Conservation (phyloP, 2,113 vertebrate genomes). For the Piprites chloris region DNA sequence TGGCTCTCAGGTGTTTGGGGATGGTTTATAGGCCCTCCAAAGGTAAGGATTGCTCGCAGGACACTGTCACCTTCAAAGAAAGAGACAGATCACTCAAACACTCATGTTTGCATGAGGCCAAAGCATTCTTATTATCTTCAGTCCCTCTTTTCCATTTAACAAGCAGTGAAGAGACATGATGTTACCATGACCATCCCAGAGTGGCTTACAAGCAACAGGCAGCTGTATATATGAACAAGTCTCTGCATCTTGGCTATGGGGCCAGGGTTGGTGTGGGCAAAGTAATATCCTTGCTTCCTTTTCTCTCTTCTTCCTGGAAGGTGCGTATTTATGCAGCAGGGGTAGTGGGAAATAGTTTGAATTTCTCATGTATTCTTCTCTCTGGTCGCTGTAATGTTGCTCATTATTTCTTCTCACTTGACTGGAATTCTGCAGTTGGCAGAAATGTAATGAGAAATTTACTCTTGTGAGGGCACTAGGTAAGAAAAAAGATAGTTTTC, state of each 20-base stretch:
- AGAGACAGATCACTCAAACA: not conserved
- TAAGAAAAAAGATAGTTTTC: constrained; percentile 2
- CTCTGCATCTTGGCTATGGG: not conserved
- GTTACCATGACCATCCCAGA: not conserved
- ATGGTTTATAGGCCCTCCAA: not conserved
- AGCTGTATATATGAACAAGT: not conserved
- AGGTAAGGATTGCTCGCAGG: not conserved
- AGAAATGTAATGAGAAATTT: constrained; percentile 54
- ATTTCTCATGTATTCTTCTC: not conserved
- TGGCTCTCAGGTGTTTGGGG: not conserved
- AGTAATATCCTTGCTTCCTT: not conserved
- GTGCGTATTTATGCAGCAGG: not conserved
- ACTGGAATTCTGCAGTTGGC: constrained; percentile 43
- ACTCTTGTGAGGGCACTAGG: constrained; percentile 39
- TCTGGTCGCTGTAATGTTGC: not conserved
- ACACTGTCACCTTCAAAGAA: not conserved
- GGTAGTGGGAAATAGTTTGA: not conserved
- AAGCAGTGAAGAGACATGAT: not conserved
- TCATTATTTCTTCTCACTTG: constrained; percentile 38
- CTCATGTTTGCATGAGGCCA: not conserved
- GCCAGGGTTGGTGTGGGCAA: not conserved
- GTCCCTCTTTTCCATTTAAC: not conserved
- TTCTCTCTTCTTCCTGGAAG: not conserved
- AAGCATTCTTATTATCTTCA: not conserved
- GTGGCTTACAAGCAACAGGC: not conserved